A percentile compares a stretch with the other conserved stretches of the same genome.
Conservation (phyloP, 2,797 vertebrate genomes). For the Simalia tracyae region DNA sequence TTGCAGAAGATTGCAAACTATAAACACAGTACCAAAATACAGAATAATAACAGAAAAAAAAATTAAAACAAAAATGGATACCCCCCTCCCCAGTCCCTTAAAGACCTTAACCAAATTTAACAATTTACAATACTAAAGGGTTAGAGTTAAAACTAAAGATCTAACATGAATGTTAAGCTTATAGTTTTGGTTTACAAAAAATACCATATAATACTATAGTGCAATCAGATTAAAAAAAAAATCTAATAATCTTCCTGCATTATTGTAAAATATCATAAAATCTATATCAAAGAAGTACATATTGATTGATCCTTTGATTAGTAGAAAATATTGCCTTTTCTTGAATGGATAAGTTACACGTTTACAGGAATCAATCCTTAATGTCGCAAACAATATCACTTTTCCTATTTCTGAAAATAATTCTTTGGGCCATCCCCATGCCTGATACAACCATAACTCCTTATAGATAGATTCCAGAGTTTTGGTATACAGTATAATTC, state of each 20-base stretch:
- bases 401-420: background rate
- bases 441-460: background rate
- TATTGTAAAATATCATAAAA: background rate
- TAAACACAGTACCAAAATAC: background rate
- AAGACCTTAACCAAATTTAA: background rate
- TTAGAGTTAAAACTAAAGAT: background rate
- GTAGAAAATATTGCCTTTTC: background rate
- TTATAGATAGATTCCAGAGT: background rate
- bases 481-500: background rate
- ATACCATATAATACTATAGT: background rate
- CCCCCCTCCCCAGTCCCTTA: background rate
- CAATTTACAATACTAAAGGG: background rate
- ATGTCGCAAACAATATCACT: background rate
- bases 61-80: background rate
- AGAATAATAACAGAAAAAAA: background rate
- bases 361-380: background rate
- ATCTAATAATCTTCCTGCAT: background rate
- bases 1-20: background rate
- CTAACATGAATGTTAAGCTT: background rate
- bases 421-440: background rate
- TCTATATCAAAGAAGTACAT: background rate
- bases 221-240: background rate
- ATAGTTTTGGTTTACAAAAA: background rate
- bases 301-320: background rate
- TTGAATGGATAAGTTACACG: background rate